Evolutionary conservation across 2,888 invertebrate species (phyloP).

Genomic region (Synanthedon formicaeformis): DNA sequence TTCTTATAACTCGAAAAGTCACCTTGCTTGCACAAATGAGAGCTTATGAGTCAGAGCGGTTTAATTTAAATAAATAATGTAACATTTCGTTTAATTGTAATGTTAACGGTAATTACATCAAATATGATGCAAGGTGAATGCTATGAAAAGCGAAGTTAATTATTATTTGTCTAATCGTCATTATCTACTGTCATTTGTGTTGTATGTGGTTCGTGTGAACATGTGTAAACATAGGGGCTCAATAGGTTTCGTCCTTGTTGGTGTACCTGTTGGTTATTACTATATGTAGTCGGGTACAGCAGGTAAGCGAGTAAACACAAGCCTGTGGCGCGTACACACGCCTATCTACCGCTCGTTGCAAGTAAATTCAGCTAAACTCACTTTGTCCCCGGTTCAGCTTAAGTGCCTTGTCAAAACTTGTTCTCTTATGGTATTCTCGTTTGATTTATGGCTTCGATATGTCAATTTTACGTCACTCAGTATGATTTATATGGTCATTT

Average conservation of each 20-base stretch:
- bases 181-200: too few species aligned
- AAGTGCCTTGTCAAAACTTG: conserved; percentile 65
- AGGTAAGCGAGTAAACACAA: not conserved
- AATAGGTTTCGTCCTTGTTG: not conserved
- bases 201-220: too few species aligned
- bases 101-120: too few species aligned
- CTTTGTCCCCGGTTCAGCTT: conserved; percentile 38
- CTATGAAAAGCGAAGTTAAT: too few species aligned
- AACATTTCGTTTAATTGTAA: too few species aligned
- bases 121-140: too few species aligned
- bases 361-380: conserved; percentile 35
- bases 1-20: too few species aligned
- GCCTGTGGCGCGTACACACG: not conserved
- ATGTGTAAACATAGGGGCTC: not conserved
- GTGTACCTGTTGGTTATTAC: not conserved
- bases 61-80: too few species aligned
- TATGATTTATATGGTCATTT: conserved; percentile 59
- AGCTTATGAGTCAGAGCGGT: too few species aligned
- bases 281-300: not conserved
- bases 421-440: conserved; percentile 50
- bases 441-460: conserved; percentile 65
- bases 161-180: too few species aligned
- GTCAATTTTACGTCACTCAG: conserved; percentile 60
- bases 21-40: too few species aligned
- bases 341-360: not conserved